A percentile compares a stretch with the other conserved stretches of the same genome.
Evolutionary conservation across 2,888 invertebrate species (phyloP).

Genomic region (Polyommatus icarus): DNA sequence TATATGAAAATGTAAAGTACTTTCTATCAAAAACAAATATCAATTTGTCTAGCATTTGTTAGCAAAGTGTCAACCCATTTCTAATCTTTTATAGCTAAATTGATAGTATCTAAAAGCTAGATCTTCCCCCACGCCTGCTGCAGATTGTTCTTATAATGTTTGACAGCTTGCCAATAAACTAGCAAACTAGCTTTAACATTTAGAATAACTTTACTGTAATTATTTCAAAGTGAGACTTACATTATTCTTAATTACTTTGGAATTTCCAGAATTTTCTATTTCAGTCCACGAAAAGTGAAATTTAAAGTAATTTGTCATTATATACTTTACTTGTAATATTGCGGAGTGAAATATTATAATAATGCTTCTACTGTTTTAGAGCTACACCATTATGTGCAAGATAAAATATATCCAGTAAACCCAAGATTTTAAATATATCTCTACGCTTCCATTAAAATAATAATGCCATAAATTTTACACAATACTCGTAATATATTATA

Average conservation of each 20-base stretch:
- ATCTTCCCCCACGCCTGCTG: background rate
- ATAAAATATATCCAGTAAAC: no score
- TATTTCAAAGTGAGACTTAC: background rate
- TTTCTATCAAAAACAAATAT: no score
- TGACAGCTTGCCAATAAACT: slow-evolving; percentile 21
- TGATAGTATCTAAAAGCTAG: background rate
- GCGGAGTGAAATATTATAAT: background rate
- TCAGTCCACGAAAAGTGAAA: background rate
- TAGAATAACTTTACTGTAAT: background rate
- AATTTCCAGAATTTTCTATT: background rate
- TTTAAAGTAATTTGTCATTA: background rate
- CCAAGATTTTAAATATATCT: no score
- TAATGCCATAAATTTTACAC: no score
- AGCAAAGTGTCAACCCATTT: background rate
- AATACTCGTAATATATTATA: no score
- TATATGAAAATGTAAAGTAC: no score
- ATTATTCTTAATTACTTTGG: background rate
- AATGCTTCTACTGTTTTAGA: background rate
- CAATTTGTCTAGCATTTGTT: background rate
- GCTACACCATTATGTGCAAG: background rate
- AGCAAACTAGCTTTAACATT: slow-evolving; percentile 4
- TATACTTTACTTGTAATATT: background rate
- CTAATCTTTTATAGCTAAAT: background rate
- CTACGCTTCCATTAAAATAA: no score
- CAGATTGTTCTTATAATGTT: slow-evolving; percentile 18